These are phyloP conservation scores for Oryzias sinensis DNA, from an alignment of 2,797 vertebrate genomes.

Conservation along the genomic window DNA sequence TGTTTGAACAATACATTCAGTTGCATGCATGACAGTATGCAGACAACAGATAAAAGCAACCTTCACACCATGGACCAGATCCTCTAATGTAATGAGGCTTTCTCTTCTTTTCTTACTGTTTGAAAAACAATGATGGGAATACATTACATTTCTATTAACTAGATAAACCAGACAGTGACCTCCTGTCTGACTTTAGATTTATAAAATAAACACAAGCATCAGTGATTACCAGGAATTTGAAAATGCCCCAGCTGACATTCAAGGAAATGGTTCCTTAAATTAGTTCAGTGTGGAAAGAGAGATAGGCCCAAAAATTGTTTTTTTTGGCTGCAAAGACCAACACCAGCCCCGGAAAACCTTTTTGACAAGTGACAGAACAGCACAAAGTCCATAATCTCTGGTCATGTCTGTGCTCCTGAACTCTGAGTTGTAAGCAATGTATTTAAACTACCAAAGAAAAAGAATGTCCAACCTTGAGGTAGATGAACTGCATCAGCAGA, in stretches of 20 bases:
- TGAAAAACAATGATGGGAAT: neutral
- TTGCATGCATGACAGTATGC: slow-evolving; percentile 7
- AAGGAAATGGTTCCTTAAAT: neutral
- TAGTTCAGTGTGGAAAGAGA: neutral
- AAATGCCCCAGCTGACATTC: neutral
- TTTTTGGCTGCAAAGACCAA: no score
- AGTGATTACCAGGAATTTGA: neutral
- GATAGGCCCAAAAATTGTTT: no score
- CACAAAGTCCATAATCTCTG: no score
- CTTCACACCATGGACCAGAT: slow-evolving; percentile 1
- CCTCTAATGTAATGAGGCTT: slow-evolving; percentile 1
- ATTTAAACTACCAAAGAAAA: no score
- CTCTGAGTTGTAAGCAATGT: no score
- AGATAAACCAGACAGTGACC: neutral
- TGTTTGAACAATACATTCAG: slow-evolving; percentile 6
- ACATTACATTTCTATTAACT: neutral
- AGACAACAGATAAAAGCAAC: neutral
- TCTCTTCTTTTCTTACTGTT: slow-evolving; percentile 26
- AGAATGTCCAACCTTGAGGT: no score
- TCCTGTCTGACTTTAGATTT: neutral
- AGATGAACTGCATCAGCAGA: no score
- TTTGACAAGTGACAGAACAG: no score
- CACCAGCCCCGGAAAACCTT: no score
- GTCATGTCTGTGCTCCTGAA: no score
- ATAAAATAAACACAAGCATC: neutral